Evolutionary conservation across 2,888 invertebrate species (phyloP).

Genomic region (Acanthosoma haemorrhoidale): DNA sequence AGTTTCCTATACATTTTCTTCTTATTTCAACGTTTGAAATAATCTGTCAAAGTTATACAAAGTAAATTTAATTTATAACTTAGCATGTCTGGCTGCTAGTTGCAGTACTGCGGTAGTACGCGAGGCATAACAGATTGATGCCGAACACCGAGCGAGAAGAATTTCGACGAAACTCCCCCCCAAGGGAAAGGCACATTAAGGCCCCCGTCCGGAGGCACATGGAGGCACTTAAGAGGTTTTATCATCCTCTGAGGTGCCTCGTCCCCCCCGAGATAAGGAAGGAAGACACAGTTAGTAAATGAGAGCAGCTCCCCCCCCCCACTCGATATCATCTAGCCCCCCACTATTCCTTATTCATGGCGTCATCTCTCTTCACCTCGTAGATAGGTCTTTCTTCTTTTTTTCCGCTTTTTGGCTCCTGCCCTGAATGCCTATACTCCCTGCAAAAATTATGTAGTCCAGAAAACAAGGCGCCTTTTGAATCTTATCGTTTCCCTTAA

Average conservation of each 20-base stretch:
- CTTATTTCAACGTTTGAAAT: too few relatives aligned
- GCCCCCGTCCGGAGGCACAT: neutral
- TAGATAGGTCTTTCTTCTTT: neutral
- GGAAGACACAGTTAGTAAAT: neutral
- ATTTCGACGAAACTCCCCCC: neutral
- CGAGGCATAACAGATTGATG: neutral
- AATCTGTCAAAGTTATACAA: too few relatives aligned
- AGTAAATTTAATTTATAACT: too few relatives aligned
- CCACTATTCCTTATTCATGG: slow-evolving; percentile 3
- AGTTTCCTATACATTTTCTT: too few relatives aligned
- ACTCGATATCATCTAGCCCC: neutral
- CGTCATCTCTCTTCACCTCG: neutral
- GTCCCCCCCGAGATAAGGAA: neutral
- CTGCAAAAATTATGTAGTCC: too few relatives aligned
- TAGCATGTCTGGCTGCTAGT: too few relatives aligned
- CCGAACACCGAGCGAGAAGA: neutral
- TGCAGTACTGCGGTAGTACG: too few relatives aligned
- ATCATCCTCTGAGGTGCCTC: neutral
- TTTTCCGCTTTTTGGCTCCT: neutral
- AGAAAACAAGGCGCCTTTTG: too few relatives aligned
- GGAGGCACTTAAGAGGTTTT: neutral
- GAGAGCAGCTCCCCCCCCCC: neutral
- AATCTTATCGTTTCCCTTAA: too few relatives aligned
- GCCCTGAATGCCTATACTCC: too few relatives aligned
- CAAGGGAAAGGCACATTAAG: neutral